A percentile compares a stretch with the other conserved stretches of the same genome.
Evolutionary conservation across 2,113 vertebrate genomes (phyloP).

Genomic region (Origma solitaria): DNA sequence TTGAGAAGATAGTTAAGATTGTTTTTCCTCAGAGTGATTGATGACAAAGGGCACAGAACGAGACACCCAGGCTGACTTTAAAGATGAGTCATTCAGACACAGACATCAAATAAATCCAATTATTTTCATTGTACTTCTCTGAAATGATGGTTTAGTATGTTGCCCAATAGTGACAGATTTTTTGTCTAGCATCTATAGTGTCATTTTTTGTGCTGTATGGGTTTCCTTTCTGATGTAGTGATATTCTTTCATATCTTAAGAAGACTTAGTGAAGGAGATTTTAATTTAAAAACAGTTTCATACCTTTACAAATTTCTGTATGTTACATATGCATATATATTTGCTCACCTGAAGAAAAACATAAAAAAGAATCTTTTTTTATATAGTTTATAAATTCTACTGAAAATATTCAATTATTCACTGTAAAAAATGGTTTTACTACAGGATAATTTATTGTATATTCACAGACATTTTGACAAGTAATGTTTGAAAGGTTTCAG

Average conservation of each 20-base stretch:
- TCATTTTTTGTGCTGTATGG: background rate
- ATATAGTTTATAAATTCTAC: background rate
- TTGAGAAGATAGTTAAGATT: slow-evolving; percentile 4
- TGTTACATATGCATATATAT: background rate
- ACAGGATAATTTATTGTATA: background rate
- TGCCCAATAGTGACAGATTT: background rate
- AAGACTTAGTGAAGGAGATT: background rate
- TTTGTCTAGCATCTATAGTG: background rate
- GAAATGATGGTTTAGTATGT: background rate
- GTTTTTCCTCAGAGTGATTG: background rate
- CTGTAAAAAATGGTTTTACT: background rate
- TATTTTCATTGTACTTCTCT: background rate
- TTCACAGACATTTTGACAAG: background rate
- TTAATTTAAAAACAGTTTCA: background rate
- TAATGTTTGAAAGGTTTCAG: background rate
- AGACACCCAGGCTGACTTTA: background rate
- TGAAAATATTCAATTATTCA: background rate
- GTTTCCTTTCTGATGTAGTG: background rate
- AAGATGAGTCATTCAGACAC: background rate
- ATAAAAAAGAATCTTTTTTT: background rate
- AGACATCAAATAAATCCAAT: background rate
- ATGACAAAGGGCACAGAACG: background rate
- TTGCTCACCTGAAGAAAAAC: background rate
- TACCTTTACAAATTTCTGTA: background rate
- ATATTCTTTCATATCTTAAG: background rate